Base-by-base conservation (phyloP, 2,888 invertebrate genomes). In the Drosophila tripunctata region DNA sequence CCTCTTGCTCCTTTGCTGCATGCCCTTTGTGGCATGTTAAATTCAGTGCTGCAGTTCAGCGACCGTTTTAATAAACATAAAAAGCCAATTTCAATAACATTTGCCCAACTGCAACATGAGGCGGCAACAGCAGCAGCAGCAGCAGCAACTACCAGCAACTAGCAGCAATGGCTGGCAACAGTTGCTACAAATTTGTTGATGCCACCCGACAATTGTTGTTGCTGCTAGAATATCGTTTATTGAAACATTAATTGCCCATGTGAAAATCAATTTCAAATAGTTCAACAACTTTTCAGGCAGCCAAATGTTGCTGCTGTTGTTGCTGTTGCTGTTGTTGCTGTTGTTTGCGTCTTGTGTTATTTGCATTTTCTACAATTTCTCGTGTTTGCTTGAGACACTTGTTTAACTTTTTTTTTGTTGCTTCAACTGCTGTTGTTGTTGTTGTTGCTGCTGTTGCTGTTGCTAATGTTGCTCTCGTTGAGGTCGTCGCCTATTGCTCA, bases 181-280 rank as follows among this genome's bases (percentile, higher is more conserved):
- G 8, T 27, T 27, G 27, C 27, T 82, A 86, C 78, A 60, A 56
- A 83, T 78, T 88, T 74, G 73, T 72, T 64, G 64, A 38, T 72
- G 52, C 67, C 51, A 43, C 36, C 6, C 41, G 41, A 40, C 44
- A 55, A 33, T 43, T 12, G 47, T 31, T 60, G 60, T 21, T 57
- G 36, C 17, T 60, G 72, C 70, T 67, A 71, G 67, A 84, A 87
- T 85, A 87, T 81, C 88, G 88, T 87, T 89, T 89, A 89, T 89
- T 89, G 89, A 89, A 88, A 88, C 87, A 89, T 89, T 89, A 88
- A 89, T 88, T 88, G 88, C 78, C 74, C 75, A 78, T 80, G 80
- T 82, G 79, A 79, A 82, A 82, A 78, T 83, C 84, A 78, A 71
- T 86, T 82, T 75, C 75, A 65, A 74, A 81, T 70, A 74, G 76